phyloP scores from a whole-genome alignment of 2,888 invertebrate species.

The Drosophila histrio region DNA sequence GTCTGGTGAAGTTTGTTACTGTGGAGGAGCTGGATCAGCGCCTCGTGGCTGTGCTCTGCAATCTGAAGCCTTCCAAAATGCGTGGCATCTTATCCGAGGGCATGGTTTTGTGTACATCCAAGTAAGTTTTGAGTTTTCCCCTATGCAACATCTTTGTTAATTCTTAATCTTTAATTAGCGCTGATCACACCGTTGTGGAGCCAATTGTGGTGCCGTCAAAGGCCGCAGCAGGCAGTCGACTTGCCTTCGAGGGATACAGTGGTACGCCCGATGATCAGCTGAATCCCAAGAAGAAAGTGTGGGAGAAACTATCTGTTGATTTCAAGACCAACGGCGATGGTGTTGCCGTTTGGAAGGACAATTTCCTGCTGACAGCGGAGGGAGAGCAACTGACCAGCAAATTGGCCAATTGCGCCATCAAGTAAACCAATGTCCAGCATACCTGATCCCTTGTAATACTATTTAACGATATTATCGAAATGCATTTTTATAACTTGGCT shows the following conservation, averaged over 20 bases:
- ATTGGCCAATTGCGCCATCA: conserved; percentile 93
- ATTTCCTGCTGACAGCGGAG: conserved; percentile 88
- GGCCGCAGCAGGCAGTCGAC: conserved; percentile 92
- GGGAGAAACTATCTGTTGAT: conserved; percentile 95
- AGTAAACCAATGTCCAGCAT: conserved; percentile 84
- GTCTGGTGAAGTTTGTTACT: conserved; percentile 95
- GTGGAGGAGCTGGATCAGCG: conserved; percentile 95
- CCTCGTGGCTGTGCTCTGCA: conserved; percentile 96
- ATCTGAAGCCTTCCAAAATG: conserved; percentile 98
- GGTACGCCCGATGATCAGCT: conserved; percentile 93
- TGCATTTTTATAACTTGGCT: conserved; percentile 42
- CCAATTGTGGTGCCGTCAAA: conserved; percentile 91
- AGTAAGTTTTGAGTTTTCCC: conserved; percentile 84
- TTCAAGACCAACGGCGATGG: conserved; percentile 89
- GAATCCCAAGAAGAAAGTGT: conserved; percentile 97
- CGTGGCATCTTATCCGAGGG: conserved; percentile 95
- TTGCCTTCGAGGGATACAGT: conserved; percentile 93
- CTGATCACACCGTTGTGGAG: conserved; percentile 93
- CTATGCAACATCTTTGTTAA: not conserved
- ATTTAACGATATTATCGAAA: conserved; percentile 31
- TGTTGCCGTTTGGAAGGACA: conserved; percentile 94
- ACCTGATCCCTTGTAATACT: conserved; percentile 75
- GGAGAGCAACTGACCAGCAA: conserved; percentile 91
- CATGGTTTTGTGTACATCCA: conserved; percentile 96
- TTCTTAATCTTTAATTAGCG: conserved; percentile 82